Evolutionary conservation across 1,140 invertebrate species (phyloP), one percentile per base, ranked within the genome.

Genomic region (Bactericera cockerelli): DNA sequence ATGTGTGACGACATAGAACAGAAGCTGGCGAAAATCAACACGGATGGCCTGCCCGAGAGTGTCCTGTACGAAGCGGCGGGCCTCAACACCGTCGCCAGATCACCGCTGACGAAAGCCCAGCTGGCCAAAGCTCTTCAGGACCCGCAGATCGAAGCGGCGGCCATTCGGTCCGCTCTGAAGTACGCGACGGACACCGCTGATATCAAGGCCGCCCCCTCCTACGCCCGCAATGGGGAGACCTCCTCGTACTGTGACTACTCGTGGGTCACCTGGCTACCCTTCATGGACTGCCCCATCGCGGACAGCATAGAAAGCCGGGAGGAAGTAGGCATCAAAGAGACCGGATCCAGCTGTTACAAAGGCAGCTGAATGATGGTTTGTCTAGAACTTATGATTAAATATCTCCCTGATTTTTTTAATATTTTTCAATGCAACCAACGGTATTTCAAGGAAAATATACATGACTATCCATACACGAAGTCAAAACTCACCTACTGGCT

Each of bases 61-160:
- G 42, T 49, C 22, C n/a, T 49, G 42, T 49, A 49, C 19, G 42
- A 49, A 49, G 42, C 42, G n/a, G 42, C 42, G 8, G 42, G 42
- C 3, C 8, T 49, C 4, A 49, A 49, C 22, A 4, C 42, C 6
- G n/a, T 6, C 19, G 42, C n/a, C n/a, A 49, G 42, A 49, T 49
- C 42, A 49, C 22, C 42, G 3, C n/a, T 49, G 3, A 49, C n/a
- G 4, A 49, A 49, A 49, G 42, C 42, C 8, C 42, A 49, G 19
- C 42, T 49, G 8, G 42, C 42, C 6, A 49, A 49, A n/a, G 42
- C 42, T 49, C 22, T 49, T 8, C 8, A 49, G 19, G 42, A 49
- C 22, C 42, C 42, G 8, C 22, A 19, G 19, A 16, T 49, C 8
- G 8, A 49, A 49, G 42, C 42, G 22, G 42, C 42, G 19, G 42